Evolutionary conservation across 1,140 invertebrate species (phyloP), one percentile per base, ranked within the genome.

Genomic region (Frieseomelitta varia): DNA sequence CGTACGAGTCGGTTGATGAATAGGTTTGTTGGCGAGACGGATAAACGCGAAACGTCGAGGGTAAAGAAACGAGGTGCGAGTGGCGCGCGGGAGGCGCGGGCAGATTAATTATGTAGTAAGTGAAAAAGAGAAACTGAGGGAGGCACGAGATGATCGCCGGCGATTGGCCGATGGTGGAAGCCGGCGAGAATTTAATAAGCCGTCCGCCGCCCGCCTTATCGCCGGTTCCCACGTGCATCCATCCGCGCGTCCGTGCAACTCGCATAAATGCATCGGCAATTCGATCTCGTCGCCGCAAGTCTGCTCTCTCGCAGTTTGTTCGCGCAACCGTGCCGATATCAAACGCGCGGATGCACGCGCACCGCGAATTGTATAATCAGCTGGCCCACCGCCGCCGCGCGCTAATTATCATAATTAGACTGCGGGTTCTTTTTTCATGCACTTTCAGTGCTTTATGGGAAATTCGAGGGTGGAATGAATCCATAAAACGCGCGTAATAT

Each of bases 381-480:
- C 80, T 68, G 69, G 47, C 81, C 34, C 65, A 68, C 68, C 55
- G 75, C 79, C 71, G 24, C 15, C n/a, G n/a, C n/a, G n/a, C n/a
- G n/a, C n/a, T n/a, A 80, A 89, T 86, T 89, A 89, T 39, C 88
- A 84, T 89, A 88, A 88, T 89, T 89, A 88, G 88, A 86, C 84
- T 68, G 17, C 39, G 39, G 39, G 8, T 47, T 8, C 39, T 47
- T 39, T 39, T 47, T 47, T 47, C 39, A 47, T 47, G 39, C n/a
- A 8, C 39, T 47, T 47, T 0, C 39, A 47, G 39, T 39, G 39
- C 39, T 47, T 47, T 47, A 47, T 47, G 39, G 39, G 39, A 47
- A 47, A 47, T 47, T 47, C 39, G 39, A 47, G 39, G 39, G 39
- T 8, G 39, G 39, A 47, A 47, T 47, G 39, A 47, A 47, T 47